Conservation (phyloP, 1,140 invertebrate species). For the Drosophila repleta region DNA sequence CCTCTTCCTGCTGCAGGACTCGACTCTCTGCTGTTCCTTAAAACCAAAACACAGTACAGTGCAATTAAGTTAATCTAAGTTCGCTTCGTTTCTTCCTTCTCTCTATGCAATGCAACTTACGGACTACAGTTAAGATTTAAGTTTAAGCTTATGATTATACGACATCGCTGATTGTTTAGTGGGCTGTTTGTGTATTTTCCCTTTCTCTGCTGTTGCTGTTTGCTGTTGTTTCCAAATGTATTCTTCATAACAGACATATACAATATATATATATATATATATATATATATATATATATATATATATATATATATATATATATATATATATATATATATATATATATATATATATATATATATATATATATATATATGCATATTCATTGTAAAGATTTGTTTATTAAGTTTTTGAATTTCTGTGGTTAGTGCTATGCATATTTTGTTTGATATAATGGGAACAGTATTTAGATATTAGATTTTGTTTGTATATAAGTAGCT, state of each 20-base stretch:
- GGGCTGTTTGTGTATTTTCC: slow-evolving; percentile 50
- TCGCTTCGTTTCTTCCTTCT: slow-evolving; percentile 9
- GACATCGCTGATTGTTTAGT: slow-evolving; percentile 80
- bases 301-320: slow-evolving; percentile 27
- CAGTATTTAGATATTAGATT: slow-evolving; percentile 14
- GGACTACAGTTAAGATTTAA: slow-evolving; percentile 67
- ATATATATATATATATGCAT: slow-evolving; percentile 4
- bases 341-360: slow-evolving; percentile 34
- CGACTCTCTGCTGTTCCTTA: slow-evolving; percentile 70
- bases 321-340: slow-evolving; percentile 41
- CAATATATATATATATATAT: slow-evolving; percentile 41
- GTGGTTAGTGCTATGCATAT: slow-evolving; percentile 29
- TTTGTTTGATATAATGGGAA: slow-evolving; percentile 14
- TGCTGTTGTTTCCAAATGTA: slow-evolving; percentile 46
- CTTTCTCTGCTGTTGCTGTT: slow-evolving; percentile 15
- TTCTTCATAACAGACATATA: slow-evolving; percentile 40
- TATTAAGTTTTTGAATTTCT: slow-evolving; percentile 25
- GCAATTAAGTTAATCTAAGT: slow-evolving; percentile 66
- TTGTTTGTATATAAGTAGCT: slow-evolving; percentile 48
- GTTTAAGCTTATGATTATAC: slow-evolving; percentile 76
- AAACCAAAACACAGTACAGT: slow-evolving; percentile 82
- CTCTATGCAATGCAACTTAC: slow-evolving; percentile 65
- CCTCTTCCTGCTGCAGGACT: slow-evolving; percentile 27
- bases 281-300: slow-evolving; percentile 25
- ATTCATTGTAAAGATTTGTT: slow-evolving; percentile 34